Evolutionary conservation across 2,888 invertebrate genomes (phyloP), one percentile per base, ranked within the genome.

Genomic region (Drosophila lutescens): DNA sequence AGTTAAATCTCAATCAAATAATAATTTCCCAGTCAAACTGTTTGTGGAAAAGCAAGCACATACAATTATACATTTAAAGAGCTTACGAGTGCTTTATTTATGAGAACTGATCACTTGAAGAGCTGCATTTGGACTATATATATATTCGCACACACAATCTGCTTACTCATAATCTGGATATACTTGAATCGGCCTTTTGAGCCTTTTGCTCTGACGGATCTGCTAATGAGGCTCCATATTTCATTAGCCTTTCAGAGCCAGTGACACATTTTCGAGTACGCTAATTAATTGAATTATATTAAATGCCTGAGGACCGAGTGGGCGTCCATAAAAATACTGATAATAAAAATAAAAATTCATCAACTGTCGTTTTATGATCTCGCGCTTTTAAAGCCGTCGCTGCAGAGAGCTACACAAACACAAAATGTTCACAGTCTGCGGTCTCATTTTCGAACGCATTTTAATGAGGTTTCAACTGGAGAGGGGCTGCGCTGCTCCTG

Each of bases 321-420:
- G 44, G 10, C 10, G 47, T 13, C 50, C 63, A 55, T 23, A 67
- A 67, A 56, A 50, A 53, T 57, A 51, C 59, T 68, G 59, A 80
- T 46, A 40, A 55, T 70, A 56, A 74, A 74, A 40, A 55, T 70
- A 51, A 74, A 74, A 78, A 74, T 74, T 68, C 72, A 88, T 79
- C 71, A 83, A 80, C 74, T 74, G 78, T 69, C 74, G 70, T 78
- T 88, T 74, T 79, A 87, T 80, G 88, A 76, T 76, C 88, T 78
- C 63, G 78, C 34, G 23, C 34, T 34, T 86, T 74, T 61, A 63
- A 74, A 53, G 66, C 47, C 46, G 15, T 9, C 15, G 17, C 13
- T 10, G n/a, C 38, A 7, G 34, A 57, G 67, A 62, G 63, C 53
- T 47, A 49, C 51, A 53, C 51, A 61, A 62, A 69, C 70, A 71